These are phyloP conservation scores for Ranitomeya imitator DNA, from an alignment of 2,113 vertebrate species.

Conservation along the genomic window DNA sequence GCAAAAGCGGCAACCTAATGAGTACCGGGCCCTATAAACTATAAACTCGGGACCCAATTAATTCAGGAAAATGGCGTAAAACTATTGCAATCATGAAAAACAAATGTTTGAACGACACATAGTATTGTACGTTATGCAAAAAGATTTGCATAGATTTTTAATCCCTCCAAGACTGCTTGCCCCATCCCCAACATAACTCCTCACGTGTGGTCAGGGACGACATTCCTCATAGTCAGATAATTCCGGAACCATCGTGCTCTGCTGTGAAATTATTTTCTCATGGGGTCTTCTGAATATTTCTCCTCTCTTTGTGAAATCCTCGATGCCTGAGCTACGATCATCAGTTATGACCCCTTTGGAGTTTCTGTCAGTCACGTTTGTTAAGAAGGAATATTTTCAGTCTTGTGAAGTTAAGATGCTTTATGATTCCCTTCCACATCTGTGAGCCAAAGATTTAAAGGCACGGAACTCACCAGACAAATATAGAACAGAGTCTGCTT, in stretches of 20 bases:
- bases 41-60: no score
- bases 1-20: no score
- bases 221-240: neutral
- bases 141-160: neutral
- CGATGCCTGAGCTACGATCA: neutral
- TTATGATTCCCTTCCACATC: neutral
- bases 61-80: no score
- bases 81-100: no score
- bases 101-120: no score
- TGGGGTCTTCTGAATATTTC: neutral
- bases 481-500: neutral
- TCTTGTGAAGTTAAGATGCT: neutral
- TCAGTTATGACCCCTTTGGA: neutral
- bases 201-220: neutral
- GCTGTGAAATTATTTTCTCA: neutral
- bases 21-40: no score
- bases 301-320: neutral
- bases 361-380: neutral
- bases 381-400: neutral
- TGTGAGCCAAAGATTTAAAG: conserved; percentile 10
- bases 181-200: no score
- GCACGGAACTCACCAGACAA: neutral
- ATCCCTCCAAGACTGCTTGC: neutral
- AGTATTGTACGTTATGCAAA: neutral
- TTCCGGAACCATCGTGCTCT: neutral